A percentile compares a stretch with the other conserved stretches of the same genome.
These are phyloP conservation scores for Gavia stellata DNA, from an alignment of 2,113 vertebrate genomes.

Conservation along the genomic window DNA sequence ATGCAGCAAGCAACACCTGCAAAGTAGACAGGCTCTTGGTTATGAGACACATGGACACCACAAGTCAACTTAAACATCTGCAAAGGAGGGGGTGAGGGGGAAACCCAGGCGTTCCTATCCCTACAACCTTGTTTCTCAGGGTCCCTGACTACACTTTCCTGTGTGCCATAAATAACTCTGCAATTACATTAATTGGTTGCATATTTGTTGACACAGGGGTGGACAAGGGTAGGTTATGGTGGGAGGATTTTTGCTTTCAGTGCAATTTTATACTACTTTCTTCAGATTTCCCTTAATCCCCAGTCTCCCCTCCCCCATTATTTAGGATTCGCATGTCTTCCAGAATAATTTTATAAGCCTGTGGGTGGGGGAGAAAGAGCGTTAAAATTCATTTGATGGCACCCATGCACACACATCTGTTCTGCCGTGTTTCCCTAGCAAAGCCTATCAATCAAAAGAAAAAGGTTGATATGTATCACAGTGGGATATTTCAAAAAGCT, in stretches of 20 bases:
- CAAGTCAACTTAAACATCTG: conserved; percentile 72
- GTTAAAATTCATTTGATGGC: conserved; percentile 51
- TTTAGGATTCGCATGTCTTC: conserved; percentile 55
- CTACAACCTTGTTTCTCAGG: conserved; percentile 67
- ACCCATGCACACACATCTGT: conserved; percentile 15
- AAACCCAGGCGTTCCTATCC: conserved; percentile 47
- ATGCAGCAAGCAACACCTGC: conserved; percentile 74
- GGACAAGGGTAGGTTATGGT: conserved; percentile 54
- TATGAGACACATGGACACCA: conserved; percentile 77
- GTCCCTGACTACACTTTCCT: conserved; percentile 72
- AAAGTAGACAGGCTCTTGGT: conserved; percentile 62
- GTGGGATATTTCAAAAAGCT: conserved; percentile 22
- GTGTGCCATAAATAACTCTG: conserved; percentile 77
- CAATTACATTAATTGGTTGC: conserved; percentile 85
- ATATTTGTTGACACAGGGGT: conserved; percentile 78
- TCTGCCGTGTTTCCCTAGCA: conserved; percentile 35
- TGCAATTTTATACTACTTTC: conserved; percentile 60
- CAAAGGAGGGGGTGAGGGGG: conserved; percentile 20
- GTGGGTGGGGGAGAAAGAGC: background rate
- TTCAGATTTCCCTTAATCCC: conserved; percentile 52
- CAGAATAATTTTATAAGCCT: conserved; percentile 55
- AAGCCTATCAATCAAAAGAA: conserved; percentile 43
- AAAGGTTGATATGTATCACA: conserved; percentile 41
- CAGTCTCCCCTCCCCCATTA: conserved; percentile 26
- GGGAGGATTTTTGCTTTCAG: conserved; percentile 63